phyloP scores from a whole-genome alignment of 2,113 vertebrate genomes.

The Acanthisitta chloris region DNA sequence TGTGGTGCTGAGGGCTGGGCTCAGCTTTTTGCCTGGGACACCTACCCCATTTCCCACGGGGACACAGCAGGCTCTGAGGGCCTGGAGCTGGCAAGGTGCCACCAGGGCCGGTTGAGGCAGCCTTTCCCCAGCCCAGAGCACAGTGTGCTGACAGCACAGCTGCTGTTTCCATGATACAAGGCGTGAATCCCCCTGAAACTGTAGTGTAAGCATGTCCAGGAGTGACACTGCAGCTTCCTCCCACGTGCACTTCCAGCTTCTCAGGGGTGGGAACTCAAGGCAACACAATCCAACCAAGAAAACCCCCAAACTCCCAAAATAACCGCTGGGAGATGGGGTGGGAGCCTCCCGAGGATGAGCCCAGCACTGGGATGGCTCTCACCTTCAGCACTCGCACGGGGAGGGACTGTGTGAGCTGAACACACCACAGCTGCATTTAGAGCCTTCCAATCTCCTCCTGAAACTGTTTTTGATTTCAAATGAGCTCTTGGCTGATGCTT shows the following conservation, averaged over 20 bases:
- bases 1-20: background rate
- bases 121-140: background rate
- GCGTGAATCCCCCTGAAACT: background rate
- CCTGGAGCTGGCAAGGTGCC: background rate
- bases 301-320: background rate
- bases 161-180: background rate
- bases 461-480: background rate
- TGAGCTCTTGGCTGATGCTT: background rate
- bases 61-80: background rate
- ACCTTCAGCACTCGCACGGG: background rate
- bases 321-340: background rate
- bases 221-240: background rate
- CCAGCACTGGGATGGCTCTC: background rate
- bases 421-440: background rate
- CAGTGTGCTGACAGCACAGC: accelerated
- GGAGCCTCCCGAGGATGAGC: background rate
- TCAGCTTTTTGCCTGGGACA: background rate
- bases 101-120: background rate
- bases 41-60: accelerated
- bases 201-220: accelerated
- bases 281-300: background rate
- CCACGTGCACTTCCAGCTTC: background rate
- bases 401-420: background rate
- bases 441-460: background rate
- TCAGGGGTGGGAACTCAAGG: background rate